Conservation (phyloP, 2,113 vertebrate species). For the Megaceryle torquata region DNA sequence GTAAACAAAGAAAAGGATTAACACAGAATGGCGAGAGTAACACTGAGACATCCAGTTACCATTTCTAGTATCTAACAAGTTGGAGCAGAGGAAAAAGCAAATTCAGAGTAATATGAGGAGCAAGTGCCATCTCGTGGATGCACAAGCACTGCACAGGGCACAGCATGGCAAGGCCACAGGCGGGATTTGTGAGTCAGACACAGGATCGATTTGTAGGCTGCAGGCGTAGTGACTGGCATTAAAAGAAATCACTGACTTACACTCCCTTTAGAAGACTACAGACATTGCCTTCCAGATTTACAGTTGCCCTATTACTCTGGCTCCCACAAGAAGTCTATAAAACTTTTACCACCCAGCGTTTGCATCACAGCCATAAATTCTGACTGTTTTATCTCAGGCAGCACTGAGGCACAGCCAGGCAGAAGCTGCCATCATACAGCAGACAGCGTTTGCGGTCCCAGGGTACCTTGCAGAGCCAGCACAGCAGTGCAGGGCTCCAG, state of each 20-base stretch:
- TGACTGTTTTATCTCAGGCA: not conserved
- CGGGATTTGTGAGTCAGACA: accelerated
- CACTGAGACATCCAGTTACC: not conserved
- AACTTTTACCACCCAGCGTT: not conserved
- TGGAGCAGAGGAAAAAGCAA: not conserved
- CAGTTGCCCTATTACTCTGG: not conserved
- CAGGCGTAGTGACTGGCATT: not conserved
- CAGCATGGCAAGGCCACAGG: accelerated
- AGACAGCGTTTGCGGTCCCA: accelerated
- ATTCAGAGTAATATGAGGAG: not conserved
- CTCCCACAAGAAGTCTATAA: conserved; percentile 11
- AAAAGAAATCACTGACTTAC: not conserved
- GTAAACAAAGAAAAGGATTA: not conserved
- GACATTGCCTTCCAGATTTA: not conserved
- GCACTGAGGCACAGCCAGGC: not conserved
- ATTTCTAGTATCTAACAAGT: not conserved
- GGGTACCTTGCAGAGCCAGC: accelerated
- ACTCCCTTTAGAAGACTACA: not conserved
- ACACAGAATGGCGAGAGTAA: not conserved
- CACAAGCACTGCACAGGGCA: not conserved
- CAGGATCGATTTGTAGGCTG: not conserved
- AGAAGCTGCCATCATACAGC: not conserved
- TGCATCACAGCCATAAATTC: not conserved
- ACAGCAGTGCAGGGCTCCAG: accelerated
- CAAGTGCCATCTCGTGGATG: conserved; percentile 47